Percentiles rank a stretch among this genome's conserved stretches.
Conservation (phyloP, 2,888 invertebrate species). For the Dicroscelio sp. region DNA sequence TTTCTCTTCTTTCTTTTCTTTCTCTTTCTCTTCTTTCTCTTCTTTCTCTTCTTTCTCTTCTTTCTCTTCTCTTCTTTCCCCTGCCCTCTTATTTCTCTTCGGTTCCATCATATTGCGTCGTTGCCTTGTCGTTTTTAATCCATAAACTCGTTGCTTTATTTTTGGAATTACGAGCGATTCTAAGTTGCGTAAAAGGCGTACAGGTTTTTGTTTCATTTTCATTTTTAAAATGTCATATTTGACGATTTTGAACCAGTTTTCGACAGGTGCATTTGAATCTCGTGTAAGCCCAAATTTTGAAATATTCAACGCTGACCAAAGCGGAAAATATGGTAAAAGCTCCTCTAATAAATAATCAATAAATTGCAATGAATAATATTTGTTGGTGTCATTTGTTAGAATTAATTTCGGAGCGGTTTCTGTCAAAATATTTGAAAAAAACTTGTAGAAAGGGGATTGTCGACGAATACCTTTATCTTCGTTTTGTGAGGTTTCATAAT, state of each 20-base stretch:
- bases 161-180: conserved; percentile 26
- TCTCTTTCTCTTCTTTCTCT: too few relatives aligned
- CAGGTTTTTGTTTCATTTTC: conserved; percentile 35
- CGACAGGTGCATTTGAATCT: conserved; percentile 59
- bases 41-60: too few relatives aligned
- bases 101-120: background rate
- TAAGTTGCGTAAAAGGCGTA: conserved; percentile 42
- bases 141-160: conserved; percentile 26
- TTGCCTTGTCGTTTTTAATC: conserved; percentile 33
- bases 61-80: too few relatives aligned
- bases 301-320: conserved; percentile 62
- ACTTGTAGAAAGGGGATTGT: conserved; percentile 27
- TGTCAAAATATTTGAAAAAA: background rate
- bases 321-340: conserved; percentile 49
- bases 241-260: conserved; percentile 66
- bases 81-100: too few relatives aligned
- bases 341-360: conserved; percentile 39
- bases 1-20: background rate
- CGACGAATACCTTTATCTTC: background rate
- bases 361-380: conserved; percentile 39
- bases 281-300: conserved; percentile 10
- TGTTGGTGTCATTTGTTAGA: background rate
- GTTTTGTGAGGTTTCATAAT: background rate
- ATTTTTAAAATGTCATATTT: conserved; percentile 39
- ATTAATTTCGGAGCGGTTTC: background rate